phyloP scores from a whole-genome alignment of 1,140 invertebrate genomes.

The Danaus plexippus region DNA sequence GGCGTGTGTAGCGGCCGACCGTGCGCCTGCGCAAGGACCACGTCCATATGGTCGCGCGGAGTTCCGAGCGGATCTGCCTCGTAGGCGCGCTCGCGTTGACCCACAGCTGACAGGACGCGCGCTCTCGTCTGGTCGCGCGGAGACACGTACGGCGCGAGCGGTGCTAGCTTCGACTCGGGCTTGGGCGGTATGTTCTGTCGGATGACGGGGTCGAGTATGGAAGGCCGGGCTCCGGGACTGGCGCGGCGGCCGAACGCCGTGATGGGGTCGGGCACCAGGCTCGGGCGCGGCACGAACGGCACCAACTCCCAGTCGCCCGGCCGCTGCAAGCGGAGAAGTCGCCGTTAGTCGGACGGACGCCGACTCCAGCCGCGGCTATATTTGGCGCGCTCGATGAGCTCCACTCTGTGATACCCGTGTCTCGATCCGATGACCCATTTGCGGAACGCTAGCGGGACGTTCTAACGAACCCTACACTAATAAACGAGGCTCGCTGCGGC shows the following conservation, averaged over 20 bases:
- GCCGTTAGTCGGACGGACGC: slow-evolving; percentile 60
- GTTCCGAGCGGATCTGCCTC: slow-evolving; percentile 72
- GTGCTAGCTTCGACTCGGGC: slow-evolving; percentile 71
- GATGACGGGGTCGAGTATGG: slow-evolving; percentile 59
- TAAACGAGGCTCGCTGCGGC: slow-evolving; percentile 17
- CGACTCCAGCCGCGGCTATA: slow-evolving; percentile 67
- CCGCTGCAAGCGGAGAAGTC: slow-evolving; percentile 79
- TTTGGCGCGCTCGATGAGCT: slow-evolving; percentile 64
- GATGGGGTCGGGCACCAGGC: slow-evolving; percentile 83
- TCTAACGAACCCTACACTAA: slow-evolving; percentile 32
- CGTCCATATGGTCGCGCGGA: slow-evolving; percentile 75
- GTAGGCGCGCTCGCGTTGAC: slow-evolving; percentile 70
- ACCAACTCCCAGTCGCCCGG: slow-evolving; percentile 88
- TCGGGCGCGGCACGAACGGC: slow-evolving; percentile 85
- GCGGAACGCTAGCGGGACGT: slow-evolving; percentile 39
- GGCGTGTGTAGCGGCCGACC: slow-evolving; percentile 62
- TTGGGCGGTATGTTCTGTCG: slow-evolving; percentile 72
- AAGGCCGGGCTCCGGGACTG: slow-evolving; percentile 50
- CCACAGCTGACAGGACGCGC: slow-evolving; percentile 72
- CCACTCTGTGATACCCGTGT: slow-evolving; percentile 55
- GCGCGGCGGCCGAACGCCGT: slow-evolving; percentile 81
- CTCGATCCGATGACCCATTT: slow-evolving; percentile 60
- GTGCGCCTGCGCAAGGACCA: slow-evolving; percentile 74
- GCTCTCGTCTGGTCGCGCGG: slow-evolving; percentile 75
- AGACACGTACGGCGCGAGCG: slow-evolving; percentile 76